Percentiles rank a stretch among this genome's conserved stretches.
These are phyloP conservation scores for Pomacea canaliculata DNA, from an alignment of 2,888 invertebrate species.

Conservation along the genomic window DNA sequence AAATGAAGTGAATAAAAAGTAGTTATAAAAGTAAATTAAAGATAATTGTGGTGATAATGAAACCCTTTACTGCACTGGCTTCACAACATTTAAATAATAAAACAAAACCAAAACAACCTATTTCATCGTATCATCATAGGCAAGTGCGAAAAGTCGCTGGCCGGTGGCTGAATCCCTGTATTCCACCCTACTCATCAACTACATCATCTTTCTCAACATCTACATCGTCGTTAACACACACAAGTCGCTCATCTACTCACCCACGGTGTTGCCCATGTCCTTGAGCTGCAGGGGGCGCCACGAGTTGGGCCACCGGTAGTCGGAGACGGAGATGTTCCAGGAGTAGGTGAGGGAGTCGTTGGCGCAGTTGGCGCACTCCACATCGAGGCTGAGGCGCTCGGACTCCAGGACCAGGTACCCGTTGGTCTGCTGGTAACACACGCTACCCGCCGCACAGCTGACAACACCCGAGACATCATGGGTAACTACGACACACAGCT, in stretches of 20 bases:
- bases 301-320: conserved; percentile 46
- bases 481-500: not conserved
- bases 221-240: no score
- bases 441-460: conserved; percentile 31
- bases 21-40: no score
- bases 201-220: no score
- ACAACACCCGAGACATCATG: not conserved
- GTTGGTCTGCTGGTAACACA: conserved; percentile 31
- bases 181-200: no score
- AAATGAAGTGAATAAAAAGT: no score
- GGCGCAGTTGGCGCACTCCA: conserved; percentile 37
- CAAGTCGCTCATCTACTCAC: not conserved
- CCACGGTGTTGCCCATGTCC: conserved; percentile 4
- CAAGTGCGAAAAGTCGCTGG: no score
- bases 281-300: conserved; percentile 20
- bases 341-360: conserved; percentile 33
- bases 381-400: conserved; percentile 36
- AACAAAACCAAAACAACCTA: no score
- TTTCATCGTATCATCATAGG: no score
- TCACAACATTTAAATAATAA: no score
- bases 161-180: no score
- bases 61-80: no score
- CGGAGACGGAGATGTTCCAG: conserved; percentile 47
- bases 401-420: conserved; percentile 41
- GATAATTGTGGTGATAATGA: no score